These are phyloP conservation scores for Heliconius aoede DNA, from an alignment of 2,888 invertebrate genomes.

Conservation along the genomic window DNA sequence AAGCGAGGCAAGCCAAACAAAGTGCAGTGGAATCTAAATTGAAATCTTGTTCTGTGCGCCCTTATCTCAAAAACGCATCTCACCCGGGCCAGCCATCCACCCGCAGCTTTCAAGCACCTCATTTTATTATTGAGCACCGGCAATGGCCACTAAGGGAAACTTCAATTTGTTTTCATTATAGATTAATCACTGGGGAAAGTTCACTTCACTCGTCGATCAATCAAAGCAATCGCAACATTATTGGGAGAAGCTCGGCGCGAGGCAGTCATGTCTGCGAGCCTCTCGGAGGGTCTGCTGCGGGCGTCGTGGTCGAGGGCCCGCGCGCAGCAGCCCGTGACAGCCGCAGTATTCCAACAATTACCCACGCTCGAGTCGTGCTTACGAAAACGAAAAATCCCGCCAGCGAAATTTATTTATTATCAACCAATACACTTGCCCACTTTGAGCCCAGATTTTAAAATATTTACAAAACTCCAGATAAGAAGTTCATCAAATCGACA, in stretches of 20 bases:
- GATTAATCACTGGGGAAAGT: conserved; percentile 55
- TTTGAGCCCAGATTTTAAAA: conserved; percentile 48
- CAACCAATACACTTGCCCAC: conserved; percentile 58
- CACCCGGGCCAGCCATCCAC: conserved; percentile 82
- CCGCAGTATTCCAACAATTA: conserved; percentile 79
- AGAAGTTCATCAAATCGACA: conserved; percentile 34
- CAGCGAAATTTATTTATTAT: conserved; percentile 63
- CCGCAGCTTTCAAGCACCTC: conserved; percentile 81
- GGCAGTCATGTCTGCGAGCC: conserved; percentile 75
- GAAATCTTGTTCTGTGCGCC: conserved; percentile 74
- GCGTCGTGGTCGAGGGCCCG: conserved; percentile 78
- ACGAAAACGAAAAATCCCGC: conserved; percentile 66
- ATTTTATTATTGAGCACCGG: conserved; percentile 72
- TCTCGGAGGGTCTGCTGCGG: conserved; percentile 67
- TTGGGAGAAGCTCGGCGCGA: conserved; percentile 64
- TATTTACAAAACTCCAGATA: background rate
- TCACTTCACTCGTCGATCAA: conserved; percentile 70
- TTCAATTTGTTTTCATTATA: conserved; percentile 42
- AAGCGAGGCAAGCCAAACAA: conserved; percentile 72
- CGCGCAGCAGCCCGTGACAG: conserved; percentile 79
- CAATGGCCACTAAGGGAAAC: conserved; percentile 62
- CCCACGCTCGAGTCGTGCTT: conserved; percentile 73
- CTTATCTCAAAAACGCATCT: conserved; percentile 73
- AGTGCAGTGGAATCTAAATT: conserved; percentile 75
- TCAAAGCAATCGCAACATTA: conserved; percentile 74